Evolutionary conservation across 2,113 vertebrate genomes (phyloP).

Genomic region (Ifrita kowaldi): DNA sequence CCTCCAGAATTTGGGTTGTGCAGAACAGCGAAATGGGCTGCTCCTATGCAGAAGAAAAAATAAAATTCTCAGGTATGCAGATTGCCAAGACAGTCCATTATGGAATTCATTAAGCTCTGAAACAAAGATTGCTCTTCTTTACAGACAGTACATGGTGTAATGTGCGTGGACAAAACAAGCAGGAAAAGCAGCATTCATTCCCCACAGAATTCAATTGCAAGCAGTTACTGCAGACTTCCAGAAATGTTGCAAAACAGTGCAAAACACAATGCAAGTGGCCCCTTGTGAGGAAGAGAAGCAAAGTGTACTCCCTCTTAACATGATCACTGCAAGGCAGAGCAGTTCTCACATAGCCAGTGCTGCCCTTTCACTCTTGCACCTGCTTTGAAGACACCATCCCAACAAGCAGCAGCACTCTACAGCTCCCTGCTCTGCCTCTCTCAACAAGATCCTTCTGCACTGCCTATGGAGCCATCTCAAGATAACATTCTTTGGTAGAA

Average conservation of each 20-base stretch:
- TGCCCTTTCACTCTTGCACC: not conserved
- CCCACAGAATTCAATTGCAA: not conserved
- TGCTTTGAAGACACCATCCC: not conserved
- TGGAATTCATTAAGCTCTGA: not conserved
- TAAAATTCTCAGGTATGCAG: not conserved
- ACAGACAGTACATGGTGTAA: not conserved
- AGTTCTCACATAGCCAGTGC: not conserved
- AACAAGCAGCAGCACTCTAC: not conserved
- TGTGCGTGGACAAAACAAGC: not conserved
- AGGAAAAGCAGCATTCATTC: not conserved
- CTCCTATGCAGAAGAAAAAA: not conserved
- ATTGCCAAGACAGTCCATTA: not conserved
- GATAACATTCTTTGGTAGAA: conserved; percentile 35
- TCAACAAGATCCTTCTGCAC: conserved; percentile 35
- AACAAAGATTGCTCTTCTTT: not conserved
- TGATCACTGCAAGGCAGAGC: not conserved
- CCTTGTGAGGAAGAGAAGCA: not conserved
- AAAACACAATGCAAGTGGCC: not conserved
- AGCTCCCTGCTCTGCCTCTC: not conserved
- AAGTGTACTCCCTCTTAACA: not conserved
- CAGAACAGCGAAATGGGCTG: not conserved
- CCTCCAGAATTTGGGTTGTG: not conserved
- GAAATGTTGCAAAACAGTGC: not conserved
- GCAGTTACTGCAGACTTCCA: not conserved
- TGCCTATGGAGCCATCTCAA: conserved; percentile 28